Percentiles rank a stretch among this genome's conserved stretches.
phyloP scores from a whole-genome alignment of 1,140 invertebrate genomes.

The Bombus sylvicola region DNA sequence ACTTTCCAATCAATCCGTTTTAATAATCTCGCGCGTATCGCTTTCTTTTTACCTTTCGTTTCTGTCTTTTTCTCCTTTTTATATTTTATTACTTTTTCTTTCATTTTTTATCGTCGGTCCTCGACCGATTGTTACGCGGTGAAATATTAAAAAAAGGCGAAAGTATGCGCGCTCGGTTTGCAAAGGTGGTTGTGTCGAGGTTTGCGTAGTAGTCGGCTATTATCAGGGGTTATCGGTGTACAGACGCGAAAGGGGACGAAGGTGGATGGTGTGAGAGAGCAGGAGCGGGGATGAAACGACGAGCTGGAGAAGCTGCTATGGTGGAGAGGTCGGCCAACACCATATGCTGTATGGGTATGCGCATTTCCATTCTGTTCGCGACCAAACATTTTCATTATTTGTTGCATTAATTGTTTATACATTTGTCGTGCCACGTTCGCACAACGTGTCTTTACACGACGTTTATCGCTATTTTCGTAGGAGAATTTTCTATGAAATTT shows the following conservation, averaged over 20 bases:
- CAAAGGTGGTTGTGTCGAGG: constrained; percentile 12
- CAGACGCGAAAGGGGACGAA: constrained; percentile 46
- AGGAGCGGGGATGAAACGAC: constrained; percentile 35
- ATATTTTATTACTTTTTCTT: not conserved
- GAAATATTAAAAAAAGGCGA: constrained; percentile 37
- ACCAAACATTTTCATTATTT: not conserved
- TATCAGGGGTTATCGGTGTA: constrained; percentile 76
- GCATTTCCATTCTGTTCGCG: not conserved
- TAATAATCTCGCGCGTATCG: not conserved
- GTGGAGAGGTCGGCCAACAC: constrained; percentile 65
- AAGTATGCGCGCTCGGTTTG: constrained; percentile 45
- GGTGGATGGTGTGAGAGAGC: constrained; percentile 25
- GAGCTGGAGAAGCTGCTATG: constrained; percentile 34
- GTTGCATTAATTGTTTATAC: constrained; percentile 5
- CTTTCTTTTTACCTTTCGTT: not conserved
- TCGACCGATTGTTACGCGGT: not conserved
- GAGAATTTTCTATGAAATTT: no score
- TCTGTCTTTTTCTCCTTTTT: not conserved
- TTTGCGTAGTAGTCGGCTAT: constrained; percentile 66
- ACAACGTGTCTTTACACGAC: not conserved
- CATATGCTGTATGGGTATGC: constrained; percentile 71
- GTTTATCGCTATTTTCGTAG: not conserved
- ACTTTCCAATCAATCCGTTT: not conserved
- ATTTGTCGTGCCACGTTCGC: not conserved
- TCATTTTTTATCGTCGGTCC: constrained; percentile 21